Evolutionary conservation across 1,140 invertebrate genomes (phyloP), one percentile per base, ranked within the genome.

Genomic region (Artemia franciscana): DNA sequence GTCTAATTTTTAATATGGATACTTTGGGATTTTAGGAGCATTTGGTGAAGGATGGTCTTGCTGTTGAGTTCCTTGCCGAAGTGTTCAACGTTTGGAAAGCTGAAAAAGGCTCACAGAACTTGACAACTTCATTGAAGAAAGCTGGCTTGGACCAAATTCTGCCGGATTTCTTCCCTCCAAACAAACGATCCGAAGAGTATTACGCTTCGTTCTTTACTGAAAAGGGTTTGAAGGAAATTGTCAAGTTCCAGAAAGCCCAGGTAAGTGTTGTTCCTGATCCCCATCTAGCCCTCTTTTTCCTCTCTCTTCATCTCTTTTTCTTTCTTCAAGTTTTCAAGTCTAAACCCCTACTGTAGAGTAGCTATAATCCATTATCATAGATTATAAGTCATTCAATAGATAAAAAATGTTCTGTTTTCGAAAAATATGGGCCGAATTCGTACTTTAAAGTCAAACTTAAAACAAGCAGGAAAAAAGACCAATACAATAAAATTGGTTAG

Each of bases 31-130:
- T 76, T 67, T 73, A 79, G 67, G 90, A 94, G 73, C 90, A 95
- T 79, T 78, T 94, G 67, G 83, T 94, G 65, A 95, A 95, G 73
- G 92, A 96, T 77, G 88, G 91, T 75, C 77, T 91, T 71, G 89
- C 91, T 63, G 78, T 94, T 66, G 88, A 94, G 66, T 95, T 95
- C 75, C 78, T 94, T 67, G 80, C 91, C 67, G 84, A 91, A 75
- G 83, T 95, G 68, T 92, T 94, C 76, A 79, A 84, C 66, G 87
- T 84, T 66, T 91, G 91, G 80, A 88, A 93, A 72, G 79, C 83
- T 70, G 90, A 95, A 71, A 90, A 88, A 69, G 91, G 92, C 66
- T 80, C 90, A 65, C 75, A 82, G 64, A 86, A 84, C 71, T 78
- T 95, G 39, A 85, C 86, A 73, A 84, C 85, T 65, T 82, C 86